Evolutionary conservation across 2,797 vertebrate genomes (phyloP), one percentile per base, ranked within the genome.

Genomic region (Eulemur rubriventer): DNA sequence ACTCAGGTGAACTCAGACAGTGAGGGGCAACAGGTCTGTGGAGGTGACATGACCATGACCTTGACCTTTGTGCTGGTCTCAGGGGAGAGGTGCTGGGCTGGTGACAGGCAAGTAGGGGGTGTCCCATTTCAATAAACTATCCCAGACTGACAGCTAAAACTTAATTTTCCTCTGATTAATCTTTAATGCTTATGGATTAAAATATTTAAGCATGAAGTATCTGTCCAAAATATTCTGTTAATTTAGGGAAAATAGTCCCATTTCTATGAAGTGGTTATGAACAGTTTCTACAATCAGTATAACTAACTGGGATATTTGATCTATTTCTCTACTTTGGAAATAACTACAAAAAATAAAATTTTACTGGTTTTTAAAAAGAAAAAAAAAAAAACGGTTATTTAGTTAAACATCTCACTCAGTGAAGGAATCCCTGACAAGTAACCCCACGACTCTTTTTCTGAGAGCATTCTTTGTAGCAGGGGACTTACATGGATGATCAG

Each of bases 321-420:
- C 91, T 4, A 38, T 24, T 98, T 97, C 93, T 98, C 96, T 93
- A 97, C 94, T 98, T 98, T 98, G 98, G 97, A 97, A 98, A 97
- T 91, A 57, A 98, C 95, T 98, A 94, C 57, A 83, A 95, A 83
- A 95, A 98, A 97, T 97, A 97, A 97, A 97, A 28, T 72, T 91
- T 97, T 96, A 94, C 63, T 83, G 35, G 7, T 93, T 81, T 81
- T 92, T 85, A 67, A 65, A 28, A 28, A 59, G 57, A 5, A 12
- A 59, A 59, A 59, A 59, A 26, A 57, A 28, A 26, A 57, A 55
- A 55, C 2, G 63, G 30, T 85, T 35, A 20, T 35, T 63, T 72
- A 80, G 75, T 83, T 94, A 61, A 92, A 17, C 20, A 17, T 86
- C 41, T 94, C 59, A 18, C 38, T 92, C 8, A 55, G 0, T 30